Evolutionary conservation across 2,888 invertebrate species (phyloP), one percentile per base, ranked within the genome.

Genomic region (Macropis europaea): DNA sequence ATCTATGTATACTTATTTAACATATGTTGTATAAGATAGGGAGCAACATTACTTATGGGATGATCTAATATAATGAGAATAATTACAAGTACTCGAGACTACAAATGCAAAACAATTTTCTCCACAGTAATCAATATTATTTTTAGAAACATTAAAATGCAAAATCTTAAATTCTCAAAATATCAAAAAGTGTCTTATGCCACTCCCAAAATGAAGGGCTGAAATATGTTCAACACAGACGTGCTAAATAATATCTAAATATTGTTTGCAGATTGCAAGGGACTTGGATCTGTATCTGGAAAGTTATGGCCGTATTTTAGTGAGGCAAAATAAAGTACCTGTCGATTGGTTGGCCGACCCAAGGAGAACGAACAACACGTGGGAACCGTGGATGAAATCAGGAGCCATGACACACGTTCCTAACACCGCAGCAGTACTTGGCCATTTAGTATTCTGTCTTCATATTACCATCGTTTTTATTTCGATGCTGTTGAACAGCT

Each of bases 281-380:
- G 79, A 84, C 13, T 66, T 90, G 56, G 84, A 88, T 47, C 54
- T 71, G 3, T 82, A 81, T 9, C 57, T 90, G 40, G 86, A 87
- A 40, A 76, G 80, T 6, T 86, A 88, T 22, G 81, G 84, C 2
- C 83, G 77, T 19, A 68, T 81, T 1, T 38, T 88, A 22, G 59
- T 70, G 9, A 77, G 76, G 0, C 90, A 90, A 28, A 45, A 77
- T 0, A 79, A 63, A 24, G 47, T 84, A 11, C 84, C 85, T 2
- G 73, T 89, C 7, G 88, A 90, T 40, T 85, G 82, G 78, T 88
- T 90, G 66, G 94, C 95, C 0, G 94, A 95, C 87, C 96, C 96
- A 0, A 92, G 92, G 42, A 91, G 93, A 77, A 94, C 93, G 88
- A 93, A 94, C 86, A 94, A 94, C 82, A 93, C 93, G 0, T 97